Conservation (phyloP, 2,888 invertebrate species). For the Ophion slaviceki region DNA sequence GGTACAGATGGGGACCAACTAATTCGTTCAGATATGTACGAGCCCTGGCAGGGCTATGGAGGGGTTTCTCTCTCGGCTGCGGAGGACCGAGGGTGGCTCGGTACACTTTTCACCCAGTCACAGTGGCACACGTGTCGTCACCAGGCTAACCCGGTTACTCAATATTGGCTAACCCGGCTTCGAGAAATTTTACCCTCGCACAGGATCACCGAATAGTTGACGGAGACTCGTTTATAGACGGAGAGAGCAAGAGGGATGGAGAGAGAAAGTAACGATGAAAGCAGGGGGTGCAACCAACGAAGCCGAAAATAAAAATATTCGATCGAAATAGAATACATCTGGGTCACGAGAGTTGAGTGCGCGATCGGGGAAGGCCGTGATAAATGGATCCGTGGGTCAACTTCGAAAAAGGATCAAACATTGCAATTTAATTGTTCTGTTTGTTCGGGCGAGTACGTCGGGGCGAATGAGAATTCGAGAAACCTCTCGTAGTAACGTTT, state of each 20-base stretch:
- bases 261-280: not conserved
- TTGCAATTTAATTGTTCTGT: too few relatives aligned
- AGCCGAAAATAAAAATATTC: slow-evolving; percentile 27
- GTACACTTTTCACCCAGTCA: slow-evolving; percentile 56
- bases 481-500: too few relatives aligned
- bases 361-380: not conserved
- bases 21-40: slow-evolving; percentile 46
- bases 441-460: too few relatives aligned
- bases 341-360: slow-evolving; percentile 17
- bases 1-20: too few relatives aligned
- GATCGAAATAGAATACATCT: slow-evolving; percentile 32
- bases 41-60: not conserved
- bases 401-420: not conserved
- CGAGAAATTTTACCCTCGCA: slow-evolving; percentile 18
- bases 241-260: slow-evolving; percentile 1
- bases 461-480: too few relatives aligned
- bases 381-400: slow-evolving; percentile 6
- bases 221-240: slow-evolving; percentile 23
- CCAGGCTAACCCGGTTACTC: slow-evolving; percentile 68
- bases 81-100: slow-evolving; percentile 31
- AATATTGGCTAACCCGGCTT: slow-evolving; percentile 51
- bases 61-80: not conserved
- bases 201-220: slow-evolving; percentile 31
- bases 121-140: slow-evolving; percentile 58
- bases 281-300: slow-evolving; percentile 19